A percentile compares a stretch with the other conserved stretches of the same genome.
These are phyloP conservation scores for Leptinotarsa peninsularis DNA, from an alignment of 2,888 invertebrate genomes.

Conservation along the genomic window DNA sequence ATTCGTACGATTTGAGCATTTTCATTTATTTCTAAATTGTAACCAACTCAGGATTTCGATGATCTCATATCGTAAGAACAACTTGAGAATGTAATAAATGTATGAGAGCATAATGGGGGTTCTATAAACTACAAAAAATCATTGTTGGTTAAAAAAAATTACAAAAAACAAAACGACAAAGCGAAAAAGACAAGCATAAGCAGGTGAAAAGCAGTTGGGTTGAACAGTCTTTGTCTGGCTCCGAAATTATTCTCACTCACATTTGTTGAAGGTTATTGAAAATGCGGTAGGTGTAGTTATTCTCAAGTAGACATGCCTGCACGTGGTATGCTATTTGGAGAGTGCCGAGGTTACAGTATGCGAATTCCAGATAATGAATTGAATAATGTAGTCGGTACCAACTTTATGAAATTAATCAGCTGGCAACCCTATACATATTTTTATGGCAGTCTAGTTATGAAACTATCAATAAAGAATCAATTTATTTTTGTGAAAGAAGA, in stretches of 20 bases:
- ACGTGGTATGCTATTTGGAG: too few relatives aligned
- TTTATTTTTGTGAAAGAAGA: too few relatives aligned
- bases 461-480: too few relatives aligned
- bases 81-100: neutral
- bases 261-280: too few relatives aligned
- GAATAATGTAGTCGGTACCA: too few relatives aligned
- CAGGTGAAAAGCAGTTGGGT: constrained; percentile 57
- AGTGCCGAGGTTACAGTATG: too few relatives aligned
- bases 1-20: neutral
- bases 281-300: neutral
- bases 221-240: constrained; percentile 37
- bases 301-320: neutral
- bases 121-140: constrained; percentile 18
- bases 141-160: constrained; percentile 11
- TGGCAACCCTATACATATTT: too few relatives aligned
- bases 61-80: constrained; percentile 1
- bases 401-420: too few relatives aligned
- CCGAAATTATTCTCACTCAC: neutral
- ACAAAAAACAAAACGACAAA: constrained; percentile 45
- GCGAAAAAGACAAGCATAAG: constrained; percentile 55
- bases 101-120: constrained; percentile 1
- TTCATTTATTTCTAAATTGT: too few relatives aligned
- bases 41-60: neutral
- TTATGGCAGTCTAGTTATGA: too few relatives aligned
- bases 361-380: too few relatives aligned